These are phyloP conservation scores for Bursaphelenchus okinawaensis DNA, from an alignment of 2,888 invertebrate species.

Conservation along the genomic window DNA sequence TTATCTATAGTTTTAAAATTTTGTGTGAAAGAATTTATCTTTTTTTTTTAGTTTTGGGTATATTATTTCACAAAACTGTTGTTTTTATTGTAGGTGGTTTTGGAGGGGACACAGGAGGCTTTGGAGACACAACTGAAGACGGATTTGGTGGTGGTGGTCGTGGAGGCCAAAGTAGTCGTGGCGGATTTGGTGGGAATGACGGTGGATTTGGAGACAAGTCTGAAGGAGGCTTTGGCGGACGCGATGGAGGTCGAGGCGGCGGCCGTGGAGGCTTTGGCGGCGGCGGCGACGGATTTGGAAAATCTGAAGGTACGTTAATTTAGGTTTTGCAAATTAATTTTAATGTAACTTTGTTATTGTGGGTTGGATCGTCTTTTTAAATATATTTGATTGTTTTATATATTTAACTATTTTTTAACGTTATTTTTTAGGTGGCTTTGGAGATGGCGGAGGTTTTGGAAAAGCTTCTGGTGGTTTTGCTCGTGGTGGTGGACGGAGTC, in stretches of 20 bases:
- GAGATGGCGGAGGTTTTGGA: background rate
- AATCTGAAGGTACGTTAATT: too few relatives aligned
- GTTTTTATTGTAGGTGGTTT: background rate
- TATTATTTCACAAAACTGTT: too few relatives aligned
- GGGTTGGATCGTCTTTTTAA: too few relatives aligned
- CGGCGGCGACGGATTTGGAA: background rate
- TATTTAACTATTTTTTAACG: too few relatives aligned
- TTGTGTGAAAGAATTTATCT: background rate
- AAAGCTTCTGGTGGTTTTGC: background rate
- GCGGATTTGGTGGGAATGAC: background rate
- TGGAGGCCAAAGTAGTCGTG: background rate
- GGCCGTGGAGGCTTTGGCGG: background rate
- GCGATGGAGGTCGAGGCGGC: background rate
- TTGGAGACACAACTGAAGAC: background rate
- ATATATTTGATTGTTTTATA: too few relatives aligned
- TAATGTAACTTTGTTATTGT: background rate
- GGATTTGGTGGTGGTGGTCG: constrained; percentile 6
- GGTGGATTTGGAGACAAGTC: constrained; percentile 22
- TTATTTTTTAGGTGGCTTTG: background rate
- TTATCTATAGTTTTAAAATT: too few relatives aligned
- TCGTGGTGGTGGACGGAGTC: too few relatives aligned
- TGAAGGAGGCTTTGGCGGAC: constrained; percentile 3
- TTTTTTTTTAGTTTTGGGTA: constrained; percentile 1
- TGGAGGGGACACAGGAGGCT: background rate
- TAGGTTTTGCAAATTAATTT: background rate